Base-by-base conservation (phyloP, 2,888 invertebrate species). In the Tridacna crocea region DNA sequence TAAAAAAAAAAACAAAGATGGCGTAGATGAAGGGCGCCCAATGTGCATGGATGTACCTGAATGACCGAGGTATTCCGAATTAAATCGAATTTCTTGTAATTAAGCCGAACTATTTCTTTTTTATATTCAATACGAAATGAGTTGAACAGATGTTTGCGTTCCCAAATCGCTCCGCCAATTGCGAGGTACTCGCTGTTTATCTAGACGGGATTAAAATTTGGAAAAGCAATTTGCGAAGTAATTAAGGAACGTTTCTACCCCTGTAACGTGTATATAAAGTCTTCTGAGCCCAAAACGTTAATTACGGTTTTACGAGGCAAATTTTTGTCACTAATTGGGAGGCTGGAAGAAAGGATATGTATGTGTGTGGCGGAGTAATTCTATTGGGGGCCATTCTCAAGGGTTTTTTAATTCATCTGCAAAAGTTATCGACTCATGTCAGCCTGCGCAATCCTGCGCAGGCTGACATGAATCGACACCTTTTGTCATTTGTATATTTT, bases 261-360 rank as follows among this genome's bases (percentile, higher is more conserved):
- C 47, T 70, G 70, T 70, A 73, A 68, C 73, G 58, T 60, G 75
- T 79, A 79, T 78, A 60, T 78, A 65, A 63, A 73, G 72, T 66
- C 77, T 27, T 66, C 75, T 46, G 46, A 68, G 68, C 65, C 72
- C 70, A 48, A n/a, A 22, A 65, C 60, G 80, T 79, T 84, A 84
- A 84, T 84, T 84, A 79, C 79, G 65, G 68, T 79, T 84, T 84
- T 84, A 81, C 79, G 84, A 70, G 70, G 48, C 19, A 51, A 70
- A 70, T 70, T 70, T 70, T 70, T 70, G 70, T 70, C 70, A 26
- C 70, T 70, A 70, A 70, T 70, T 70, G 70, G 70, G 51, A 51
- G 70, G 70, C 51, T 46, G 48, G 26, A n/a, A 36, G 36, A 36
- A 36, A 36, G 36, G 36, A 36, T 36, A 2, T 36, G 36, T 36